These are phyloP conservation scores for Acanthurus leucopareius DNA, from an alignment of 2,797 vertebrate species.

Conservation along the genomic window DNA sequence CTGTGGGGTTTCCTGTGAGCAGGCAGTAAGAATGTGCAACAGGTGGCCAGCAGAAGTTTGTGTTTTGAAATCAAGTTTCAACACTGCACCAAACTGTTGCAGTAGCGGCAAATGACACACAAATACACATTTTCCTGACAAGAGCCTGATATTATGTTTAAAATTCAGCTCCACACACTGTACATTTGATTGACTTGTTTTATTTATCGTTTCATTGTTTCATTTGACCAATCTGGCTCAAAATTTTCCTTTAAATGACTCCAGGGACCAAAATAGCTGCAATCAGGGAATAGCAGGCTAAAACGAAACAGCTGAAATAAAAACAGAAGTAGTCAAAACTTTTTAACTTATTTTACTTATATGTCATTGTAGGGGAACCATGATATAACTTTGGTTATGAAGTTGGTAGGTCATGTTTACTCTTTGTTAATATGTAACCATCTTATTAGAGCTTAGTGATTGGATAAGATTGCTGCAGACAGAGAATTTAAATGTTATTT, in stretches of 20 bases:
- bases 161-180: neutral
- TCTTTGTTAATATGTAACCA: no score
- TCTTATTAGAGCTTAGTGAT: neutral
- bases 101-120: neutral
- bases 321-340: no score
- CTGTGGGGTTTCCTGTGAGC: conserved; percentile 15
- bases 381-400: neutral
- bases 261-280: no score
- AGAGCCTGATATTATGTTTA: neutral
- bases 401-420: no score
- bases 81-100: conserved; percentile 11
- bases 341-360: no score
- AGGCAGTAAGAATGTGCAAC: conserved; percentile 29
- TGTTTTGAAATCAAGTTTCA: conserved; percentile 40
- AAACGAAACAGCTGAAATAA: no score
- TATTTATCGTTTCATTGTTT: conserved; percentile 2
- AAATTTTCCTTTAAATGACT: no score
- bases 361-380: no score
- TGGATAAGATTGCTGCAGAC: neutral
- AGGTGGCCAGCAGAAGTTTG: conserved; percentile 17
- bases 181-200: neutral
- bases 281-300: no score
- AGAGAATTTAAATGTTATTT: neutral
- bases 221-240: neutral
- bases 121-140: neutral